Percentiles rank a stretch among this genome's conserved stretches.
Evolutionary conservation across 2,113 vertebrate genomes (phyloP).

Genomic region (Zosterops hypoxanthus): DNA sequence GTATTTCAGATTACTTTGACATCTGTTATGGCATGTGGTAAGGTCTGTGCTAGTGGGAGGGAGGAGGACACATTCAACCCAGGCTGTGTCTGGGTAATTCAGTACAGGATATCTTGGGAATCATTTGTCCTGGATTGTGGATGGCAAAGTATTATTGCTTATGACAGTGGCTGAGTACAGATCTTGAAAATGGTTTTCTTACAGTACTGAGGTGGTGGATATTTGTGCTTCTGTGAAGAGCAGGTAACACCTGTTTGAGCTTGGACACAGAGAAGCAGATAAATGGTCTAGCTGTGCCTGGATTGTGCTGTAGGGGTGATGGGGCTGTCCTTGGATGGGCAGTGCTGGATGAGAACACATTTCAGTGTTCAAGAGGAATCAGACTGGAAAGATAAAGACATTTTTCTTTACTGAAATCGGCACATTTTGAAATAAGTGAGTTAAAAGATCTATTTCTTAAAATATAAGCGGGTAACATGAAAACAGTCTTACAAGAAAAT

Average conservation of each 20-base stretch:
- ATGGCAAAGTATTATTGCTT: not conserved
- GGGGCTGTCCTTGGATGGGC: not conserved
- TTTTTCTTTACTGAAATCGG: not conserved
- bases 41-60: not conserved
- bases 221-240: not conserved
- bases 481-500: not conserved
- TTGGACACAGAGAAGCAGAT: not conserved
- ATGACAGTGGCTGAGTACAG: not conserved
- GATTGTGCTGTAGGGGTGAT: not conserved
- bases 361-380: not conserved
- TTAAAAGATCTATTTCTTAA: not conserved
- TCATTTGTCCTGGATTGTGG: not conserved
- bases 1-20: not conserved
- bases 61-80: not conserved
- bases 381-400: not conserved
- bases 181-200: not conserved
- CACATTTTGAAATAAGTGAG: not conserved
- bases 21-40: not conserved
- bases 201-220: not conserved
- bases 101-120: not conserved
- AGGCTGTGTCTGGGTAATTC: not conserved
- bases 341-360: not conserved
- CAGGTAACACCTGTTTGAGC: not conserved
- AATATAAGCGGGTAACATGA: not conserved
- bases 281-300: fast-evolving